Conservation (phyloP, 23 tunicate species). For the Pegea sp. region DNA sequence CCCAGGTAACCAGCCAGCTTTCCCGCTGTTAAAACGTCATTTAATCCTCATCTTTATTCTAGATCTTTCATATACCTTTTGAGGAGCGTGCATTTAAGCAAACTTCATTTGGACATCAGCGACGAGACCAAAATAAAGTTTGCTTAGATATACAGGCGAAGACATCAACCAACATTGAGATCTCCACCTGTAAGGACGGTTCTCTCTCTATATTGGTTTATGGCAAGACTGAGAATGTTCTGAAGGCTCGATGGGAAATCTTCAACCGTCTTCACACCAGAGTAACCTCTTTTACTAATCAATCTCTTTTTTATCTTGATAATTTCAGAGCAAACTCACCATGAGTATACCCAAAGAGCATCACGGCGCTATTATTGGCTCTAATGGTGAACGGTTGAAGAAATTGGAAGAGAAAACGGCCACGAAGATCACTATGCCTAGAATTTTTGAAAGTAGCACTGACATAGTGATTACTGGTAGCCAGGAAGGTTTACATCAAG, state of each 20-base stretch:
- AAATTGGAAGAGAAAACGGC: slow-evolving; percentile 91
- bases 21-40: neutral
- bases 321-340: slow-evolving; percentile 32
- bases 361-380: slow-evolving; percentile 88
- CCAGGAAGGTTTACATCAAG: slow-evolving; percentile 82
- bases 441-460: slow-evolving; percentile 40
- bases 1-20: slow-evolving; percentile 33
- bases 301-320: neutral
- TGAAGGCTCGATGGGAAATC: slow-evolving; percentile 72
- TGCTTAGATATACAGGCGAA: slow-evolving; percentile 61
- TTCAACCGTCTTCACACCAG: slow-evolving; percentile 66
- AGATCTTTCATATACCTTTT: slow-evolving; percentile 85
- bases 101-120: slow-evolving; percentile 55
- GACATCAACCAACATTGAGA: slow-evolving; percentile 68
- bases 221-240: slow-evolving; percentile 55
- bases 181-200: slow-evolving; percentile 84
- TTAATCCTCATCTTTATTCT: neutral
- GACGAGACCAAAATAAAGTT: slow-evolving; percentile 62
- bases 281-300: slow-evolving; percentile 11
- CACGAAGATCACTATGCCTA: slow-evolving; percentile 83
- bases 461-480: slow-evolving; percentile 65
- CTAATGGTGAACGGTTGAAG: slow-evolving; percentile 53
- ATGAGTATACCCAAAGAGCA: slow-evolving; percentile 84
- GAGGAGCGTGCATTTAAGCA: slow-evolving; percentile 90
- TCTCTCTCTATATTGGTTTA: slow-evolving; percentile 79